These are phyloP conservation scores for Pogonognathellus flavescens DNA, from an alignment of 1,140 invertebrate genomes.

Conservation along the genomic window DNA sequence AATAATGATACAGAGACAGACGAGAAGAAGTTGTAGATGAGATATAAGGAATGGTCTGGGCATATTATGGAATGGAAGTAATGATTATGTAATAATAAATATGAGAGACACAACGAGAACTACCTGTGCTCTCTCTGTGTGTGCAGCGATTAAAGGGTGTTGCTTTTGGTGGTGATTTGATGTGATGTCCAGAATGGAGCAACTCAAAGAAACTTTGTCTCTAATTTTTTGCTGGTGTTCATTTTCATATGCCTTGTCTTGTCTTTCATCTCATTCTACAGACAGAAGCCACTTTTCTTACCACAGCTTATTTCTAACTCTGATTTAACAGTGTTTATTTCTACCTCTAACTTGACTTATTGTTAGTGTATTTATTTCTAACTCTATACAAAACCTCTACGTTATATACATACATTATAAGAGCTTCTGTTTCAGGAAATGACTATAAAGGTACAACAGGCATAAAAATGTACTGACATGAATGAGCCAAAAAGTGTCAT, in stretches of 20 bases:
- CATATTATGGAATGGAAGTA: too few species aligned
- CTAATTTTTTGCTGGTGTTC: slow-evolving; percentile 27
- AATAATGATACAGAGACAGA: too few species aligned
- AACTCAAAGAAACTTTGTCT: slow-evolving; percentile 4
- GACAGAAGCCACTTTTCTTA: neutral
- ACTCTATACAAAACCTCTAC: neutral
- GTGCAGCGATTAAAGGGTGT: slow-evolving; percentile 25
- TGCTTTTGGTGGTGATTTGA: neutral
- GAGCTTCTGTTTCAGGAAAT: neutral
- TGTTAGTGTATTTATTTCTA: neutral
- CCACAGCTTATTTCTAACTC: neutral
- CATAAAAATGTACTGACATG: neutral
- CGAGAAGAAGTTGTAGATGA: too few species aligned
- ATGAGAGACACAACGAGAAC: neutral
- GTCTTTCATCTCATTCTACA: slow-evolving; percentile 12
- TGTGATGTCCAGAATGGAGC: neutral
- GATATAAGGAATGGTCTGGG: too few species aligned
- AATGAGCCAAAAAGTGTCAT: neutral
- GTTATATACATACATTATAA: neutral
- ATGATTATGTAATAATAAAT: neutral
- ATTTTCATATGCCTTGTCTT: slow-evolving; percentile 16
- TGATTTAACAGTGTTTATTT: too few species aligned
- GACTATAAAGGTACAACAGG: neutral
- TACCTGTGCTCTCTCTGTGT: too few species aligned
- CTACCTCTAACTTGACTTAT: too few species aligned